phyloP scores from a whole-genome alignment of 2,113 vertebrate species.

The Stegostoma tigrinum region DNA sequence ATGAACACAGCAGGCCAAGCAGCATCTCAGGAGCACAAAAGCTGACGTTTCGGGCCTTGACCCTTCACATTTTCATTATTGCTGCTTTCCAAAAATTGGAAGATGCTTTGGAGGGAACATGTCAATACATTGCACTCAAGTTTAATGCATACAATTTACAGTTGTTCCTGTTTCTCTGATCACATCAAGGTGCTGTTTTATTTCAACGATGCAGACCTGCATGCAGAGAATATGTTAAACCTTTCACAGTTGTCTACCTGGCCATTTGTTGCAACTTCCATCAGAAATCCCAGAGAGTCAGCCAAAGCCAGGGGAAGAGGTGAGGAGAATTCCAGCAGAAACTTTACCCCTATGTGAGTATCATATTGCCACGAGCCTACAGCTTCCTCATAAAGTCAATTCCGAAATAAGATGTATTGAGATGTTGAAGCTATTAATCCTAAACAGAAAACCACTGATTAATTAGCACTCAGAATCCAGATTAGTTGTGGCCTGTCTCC shows the following conservation, averaged over 20 bases:
- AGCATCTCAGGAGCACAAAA: too few relatives aligned
- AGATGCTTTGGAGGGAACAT: not conserved
- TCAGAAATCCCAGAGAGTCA: not conserved
- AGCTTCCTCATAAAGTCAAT: not conserved
- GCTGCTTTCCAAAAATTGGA: not conserved
- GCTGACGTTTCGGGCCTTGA: too few relatives aligned
- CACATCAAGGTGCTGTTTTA: not conserved
- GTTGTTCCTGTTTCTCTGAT: not conserved
- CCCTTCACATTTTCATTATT: too few relatives aligned
- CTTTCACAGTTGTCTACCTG: not conserved
- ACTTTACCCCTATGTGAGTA: not conserved
- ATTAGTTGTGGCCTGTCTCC: not conserved
- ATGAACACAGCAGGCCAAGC: too few relatives aligned
- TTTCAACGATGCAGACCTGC: not conserved
- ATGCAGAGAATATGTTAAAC: not conserved
- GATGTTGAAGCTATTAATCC: not conserved
- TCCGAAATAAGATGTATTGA: not conserved
- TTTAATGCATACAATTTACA: not conserved
- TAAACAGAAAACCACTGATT: not conserved
- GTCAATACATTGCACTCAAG: not conserved
- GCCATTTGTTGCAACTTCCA: not conserved
- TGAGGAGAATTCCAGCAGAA: not conserved
- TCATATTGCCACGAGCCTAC: not conserved
- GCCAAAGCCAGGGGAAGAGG: not conserved
- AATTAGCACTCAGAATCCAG: not conserved